These are phyloP conservation scores for Acrossocheilus fasciatus DNA, from an alignment of 2,797 vertebrate species.

Conservation along the genomic window DNA sequence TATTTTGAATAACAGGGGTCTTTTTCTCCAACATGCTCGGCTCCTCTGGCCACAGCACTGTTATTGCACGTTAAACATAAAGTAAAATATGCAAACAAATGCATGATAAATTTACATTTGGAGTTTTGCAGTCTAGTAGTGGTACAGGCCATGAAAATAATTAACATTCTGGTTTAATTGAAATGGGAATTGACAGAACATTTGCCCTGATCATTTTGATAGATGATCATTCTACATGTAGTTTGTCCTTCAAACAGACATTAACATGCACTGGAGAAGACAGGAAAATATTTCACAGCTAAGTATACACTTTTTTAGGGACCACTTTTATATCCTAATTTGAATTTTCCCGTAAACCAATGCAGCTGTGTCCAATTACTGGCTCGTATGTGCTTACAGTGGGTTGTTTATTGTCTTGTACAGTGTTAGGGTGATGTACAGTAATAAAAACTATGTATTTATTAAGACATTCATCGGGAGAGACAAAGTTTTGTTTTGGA, in stretches of 20 bases:
- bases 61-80: background rate
- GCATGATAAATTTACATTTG: background rate
- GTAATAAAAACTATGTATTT: conserved; percentile 1
- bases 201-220: background rate
- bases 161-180: background rate
- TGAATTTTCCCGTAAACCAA: background rate
- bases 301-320: background rate
- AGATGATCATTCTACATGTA: background rate
- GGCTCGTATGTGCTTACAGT: background rate
- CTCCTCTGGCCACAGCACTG: background rate
- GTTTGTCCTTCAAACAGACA: background rate
- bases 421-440: background rate
- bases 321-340: background rate
- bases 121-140: background rate
- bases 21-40: conserved; percentile 11
- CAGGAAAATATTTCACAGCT: background rate
- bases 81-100: background rate
- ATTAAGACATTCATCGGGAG: background rate
- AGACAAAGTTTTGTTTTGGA: background rate
- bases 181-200: background rate
- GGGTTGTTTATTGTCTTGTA: conserved; percentile 1
- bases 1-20: conserved; percentile 23
- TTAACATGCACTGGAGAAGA: background rate
- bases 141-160: background rate
- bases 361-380: conserved; percentile 4